Conservation (phyloP, 2,113 vertebrate species). For the Okapia johnstoni region DNA sequence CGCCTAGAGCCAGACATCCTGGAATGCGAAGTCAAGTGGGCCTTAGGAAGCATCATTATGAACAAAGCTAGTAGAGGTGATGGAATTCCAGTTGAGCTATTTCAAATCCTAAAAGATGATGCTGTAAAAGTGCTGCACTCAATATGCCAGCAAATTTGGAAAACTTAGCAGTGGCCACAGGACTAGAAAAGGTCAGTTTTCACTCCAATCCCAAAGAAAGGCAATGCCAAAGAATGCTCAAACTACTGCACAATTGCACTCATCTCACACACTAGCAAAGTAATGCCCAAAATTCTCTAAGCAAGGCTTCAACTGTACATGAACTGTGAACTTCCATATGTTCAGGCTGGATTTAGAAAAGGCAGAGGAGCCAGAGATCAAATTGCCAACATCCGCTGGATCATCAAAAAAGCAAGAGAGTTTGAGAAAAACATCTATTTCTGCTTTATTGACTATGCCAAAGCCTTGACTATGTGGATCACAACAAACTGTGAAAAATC, state of each 20-base stretch:
- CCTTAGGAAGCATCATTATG: not conserved
- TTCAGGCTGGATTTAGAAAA: not conserved
- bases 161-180: not conserved
- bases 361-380: not conserved
- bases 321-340: rapidly evolving
- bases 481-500: not conserved
- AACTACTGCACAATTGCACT: not conserved
- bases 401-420: not conserved
- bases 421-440: not conserved
- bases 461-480: not conserved
- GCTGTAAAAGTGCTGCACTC: not conserved
- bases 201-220: not conserved
- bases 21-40: not conserved
- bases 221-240: not conserved
- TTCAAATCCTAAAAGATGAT: not conserved
- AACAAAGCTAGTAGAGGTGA: not conserved
- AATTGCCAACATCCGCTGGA: not conserved
- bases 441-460: not conserved
- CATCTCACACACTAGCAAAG: not conserved
- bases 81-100: not conserved
- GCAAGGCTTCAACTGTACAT: rapidly evolving
- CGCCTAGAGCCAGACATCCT: not conserved
- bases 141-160: not conserved
- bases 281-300: not conserved
- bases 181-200: not conserved